phyloP scores from a whole-genome alignment of 2,113 vertebrate species.

The Phyllostomus hastatus region DNA sequence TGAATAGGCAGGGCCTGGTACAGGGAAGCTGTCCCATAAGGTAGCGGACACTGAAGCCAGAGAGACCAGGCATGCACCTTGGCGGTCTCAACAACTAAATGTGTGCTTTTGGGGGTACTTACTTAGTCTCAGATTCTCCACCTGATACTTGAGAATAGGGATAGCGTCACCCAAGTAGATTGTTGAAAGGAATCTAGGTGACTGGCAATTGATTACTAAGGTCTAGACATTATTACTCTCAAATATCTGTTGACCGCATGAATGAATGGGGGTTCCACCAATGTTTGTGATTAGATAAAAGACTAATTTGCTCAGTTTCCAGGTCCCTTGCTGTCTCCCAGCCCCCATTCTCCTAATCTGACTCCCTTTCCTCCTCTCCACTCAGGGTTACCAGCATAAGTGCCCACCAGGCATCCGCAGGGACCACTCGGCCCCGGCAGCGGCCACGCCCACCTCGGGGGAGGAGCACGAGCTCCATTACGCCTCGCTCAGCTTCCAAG shows the following conservation, averaged over 20 bases:
- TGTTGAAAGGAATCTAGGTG: neutral
- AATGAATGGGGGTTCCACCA: neutral
- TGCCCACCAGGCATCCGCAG: too few species aligned
- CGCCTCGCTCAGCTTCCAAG: neutral
- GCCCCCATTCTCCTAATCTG: neutral
- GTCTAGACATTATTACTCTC: neutral
- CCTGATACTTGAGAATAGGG: neutral
- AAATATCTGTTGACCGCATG: neutral
- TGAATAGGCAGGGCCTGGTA: neutral
- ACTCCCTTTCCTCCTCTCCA: neutral
- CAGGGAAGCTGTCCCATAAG: neutral
- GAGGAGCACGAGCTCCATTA: neutral
- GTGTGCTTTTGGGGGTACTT: neutral
- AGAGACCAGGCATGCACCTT: neutral
- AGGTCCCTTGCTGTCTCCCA: neutral
- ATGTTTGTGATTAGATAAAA: neutral
- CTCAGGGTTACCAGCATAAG: neutral
- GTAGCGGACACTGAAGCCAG: neutral
- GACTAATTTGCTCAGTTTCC: neutral
- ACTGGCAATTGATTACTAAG: neutral
- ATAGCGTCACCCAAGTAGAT: neutral
- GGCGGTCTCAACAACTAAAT: neutral
- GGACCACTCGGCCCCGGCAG: rapidly evolving
- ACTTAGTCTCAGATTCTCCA: neutral
- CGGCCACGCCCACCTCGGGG: rapidly evolving